These are phyloP conservation scores for Drosophila serrata DNA, from an alignment of 1,140 invertebrate species.

Conservation along the genomic window DNA sequence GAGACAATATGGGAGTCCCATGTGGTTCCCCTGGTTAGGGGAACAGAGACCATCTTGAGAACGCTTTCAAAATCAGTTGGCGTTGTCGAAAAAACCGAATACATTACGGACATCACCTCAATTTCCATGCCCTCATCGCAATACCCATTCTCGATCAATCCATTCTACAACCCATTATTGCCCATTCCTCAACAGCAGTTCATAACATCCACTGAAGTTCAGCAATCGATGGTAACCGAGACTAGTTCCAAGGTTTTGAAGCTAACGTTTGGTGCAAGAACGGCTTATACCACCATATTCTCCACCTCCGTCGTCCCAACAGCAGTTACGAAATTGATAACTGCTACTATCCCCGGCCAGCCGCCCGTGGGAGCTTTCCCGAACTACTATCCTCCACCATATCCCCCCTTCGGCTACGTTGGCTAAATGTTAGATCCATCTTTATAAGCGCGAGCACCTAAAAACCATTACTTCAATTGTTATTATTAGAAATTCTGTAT, in stretches of 20 bases:
- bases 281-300: constrained; percentile 94
- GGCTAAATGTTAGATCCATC: constrained; percentile 86
- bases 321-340: constrained; percentile 92
- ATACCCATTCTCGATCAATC: constrained; percentile 85
- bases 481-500: constrained; percentile 37
- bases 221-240: constrained; percentile 92
- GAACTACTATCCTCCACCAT: constrained; percentile 86
- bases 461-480: constrained; percentile 31
- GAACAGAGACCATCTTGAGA: constrained; percentile 90
- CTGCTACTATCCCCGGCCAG: constrained; percentile 91
- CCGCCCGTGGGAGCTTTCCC: constrained; percentile 90
- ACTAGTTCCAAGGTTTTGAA: constrained; percentile 94
- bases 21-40: constrained; percentile 91
- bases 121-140: constrained; percentile 87
- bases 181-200: constrained; percentile 88
- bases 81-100: constrained; percentile 91
- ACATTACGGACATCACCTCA: constrained; percentile 90
- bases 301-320: constrained; percentile 94
- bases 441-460: constrained; percentile 14
- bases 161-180: constrained; percentile 84
- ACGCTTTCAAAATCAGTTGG: constrained; percentile 91
- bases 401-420: constrained; percentile 90
- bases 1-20: constrained; percentile 93
- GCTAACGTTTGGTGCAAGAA: constrained; percentile 95
- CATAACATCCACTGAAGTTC: constrained; percentile 92